phyloP scores from a whole-genome alignment of 2,797 vertebrate genomes.

The Yasuhikotakia modesta region DNA sequence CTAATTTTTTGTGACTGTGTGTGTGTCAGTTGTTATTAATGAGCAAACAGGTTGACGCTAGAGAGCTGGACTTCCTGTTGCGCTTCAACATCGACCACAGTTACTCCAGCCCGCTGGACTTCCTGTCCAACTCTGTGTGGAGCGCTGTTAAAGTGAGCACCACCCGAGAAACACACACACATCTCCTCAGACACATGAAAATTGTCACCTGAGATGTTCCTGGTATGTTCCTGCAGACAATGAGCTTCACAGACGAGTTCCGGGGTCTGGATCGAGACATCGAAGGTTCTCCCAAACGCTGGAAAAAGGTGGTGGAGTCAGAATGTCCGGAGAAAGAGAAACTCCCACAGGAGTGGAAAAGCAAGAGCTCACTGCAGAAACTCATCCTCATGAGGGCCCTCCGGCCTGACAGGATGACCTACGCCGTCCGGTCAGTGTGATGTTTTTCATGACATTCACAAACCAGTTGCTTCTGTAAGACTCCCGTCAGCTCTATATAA shows the following conservation, averaged over 20 bases:
- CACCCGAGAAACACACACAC: slow-evolving; percentile 6
- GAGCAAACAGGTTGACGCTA: slow-evolving; percentile 76
- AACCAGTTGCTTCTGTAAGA: not conserved
- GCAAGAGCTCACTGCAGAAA: slow-evolving; percentile 78
- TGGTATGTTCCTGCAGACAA: slow-evolving; percentile 63
- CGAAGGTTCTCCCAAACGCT: slow-evolving; percentile 78
- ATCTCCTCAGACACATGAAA: not conserved
- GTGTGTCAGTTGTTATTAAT: slow-evolving; percentile 74
- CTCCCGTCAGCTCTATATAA: not conserved
- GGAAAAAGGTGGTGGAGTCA: slow-evolving; percentile 78
- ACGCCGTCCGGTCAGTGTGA: slow-evolving; percentile 74
- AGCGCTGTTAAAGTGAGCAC: slow-evolving; percentile 78
- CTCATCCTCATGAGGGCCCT: slow-evolving; percentile 80
- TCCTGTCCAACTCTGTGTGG: slow-evolving; percentile 78
- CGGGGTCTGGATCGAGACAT: slow-evolving; percentile 75
- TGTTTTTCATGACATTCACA: not conserved
- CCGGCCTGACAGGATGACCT: slow-evolving; percentile 77
- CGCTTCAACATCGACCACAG: slow-evolving; percentile 80
- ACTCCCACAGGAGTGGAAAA: slow-evolving; percentile 80
- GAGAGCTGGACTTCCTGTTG: slow-evolving; percentile 81
- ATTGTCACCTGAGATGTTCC: not conserved
- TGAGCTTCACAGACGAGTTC: slow-evolving; percentile 81
- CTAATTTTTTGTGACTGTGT: not conserved
- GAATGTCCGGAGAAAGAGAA: slow-evolving; percentile 81
- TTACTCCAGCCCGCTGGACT: slow-evolving; percentile 78